Base-by-base conservation (phyloP, 2,113 vertebrate genomes). In the Coptodon bakossiorum region DNA sequence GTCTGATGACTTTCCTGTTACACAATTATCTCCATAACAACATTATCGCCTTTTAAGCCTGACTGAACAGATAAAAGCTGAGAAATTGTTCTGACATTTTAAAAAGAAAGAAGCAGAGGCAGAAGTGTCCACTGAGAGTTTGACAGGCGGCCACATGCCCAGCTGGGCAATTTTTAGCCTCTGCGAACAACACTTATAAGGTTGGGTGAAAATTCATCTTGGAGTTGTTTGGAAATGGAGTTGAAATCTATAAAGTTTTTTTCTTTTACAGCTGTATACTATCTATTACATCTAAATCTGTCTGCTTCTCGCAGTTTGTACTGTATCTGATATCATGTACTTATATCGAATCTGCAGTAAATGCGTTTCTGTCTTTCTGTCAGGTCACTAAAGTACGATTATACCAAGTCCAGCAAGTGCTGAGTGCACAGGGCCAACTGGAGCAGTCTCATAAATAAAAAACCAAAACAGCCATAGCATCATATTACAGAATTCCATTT, bases 61-160 rank as follows among this genome's bases (percentile, higher is more conserved):
- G 52, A 53, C 19, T 1, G 29, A 54, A 76, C 59, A 50, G 14
- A 7, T 57, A 83, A 86, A 87, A 91, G 56, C 79, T 87, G 68
- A 73, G 71, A 85, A 82, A 91, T 53, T 82, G 31, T 50, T 82
- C 7, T 85, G 90, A 79, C 56, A 40, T 91, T 80, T 79, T 29
- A 24, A 16, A 59, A 53, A 40, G 11, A 19, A 22, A 59, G 43
- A 12, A 31, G 19, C 2, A 13, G 61, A 84, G 16, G n/a, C 31
- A 27, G 53, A 54, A 19, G 27, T 48, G 52, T 84, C 81, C 22
- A 16, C 79, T 3, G 86, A 84, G 81, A 53, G 34, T 54, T 24
- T 78, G 43, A 89, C 85, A 83, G 61, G 80, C 54, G 53, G 56
- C 31, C n/a, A 88, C 73, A 68, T 43, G 86, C 50, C 54, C 29